Evolutionary conservation across 2,113 vertebrate species (phyloP), one percentile per base, ranked within the genome.

Genomic region (Tupaia tana): DNA sequence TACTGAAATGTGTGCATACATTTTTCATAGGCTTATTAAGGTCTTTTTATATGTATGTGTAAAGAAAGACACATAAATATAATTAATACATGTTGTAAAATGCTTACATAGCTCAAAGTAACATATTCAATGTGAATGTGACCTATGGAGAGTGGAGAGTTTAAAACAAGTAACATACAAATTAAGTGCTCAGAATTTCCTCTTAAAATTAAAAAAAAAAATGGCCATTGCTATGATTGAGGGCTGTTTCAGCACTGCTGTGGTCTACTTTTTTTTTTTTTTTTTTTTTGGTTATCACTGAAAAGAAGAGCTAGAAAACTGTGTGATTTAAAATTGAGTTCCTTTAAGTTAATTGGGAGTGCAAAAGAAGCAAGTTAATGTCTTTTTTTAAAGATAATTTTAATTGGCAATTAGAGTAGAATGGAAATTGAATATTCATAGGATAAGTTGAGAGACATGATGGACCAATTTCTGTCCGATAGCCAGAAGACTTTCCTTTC

Each of bases 361-460:
- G 11, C 25, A 74, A 77, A 93, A 75, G 84, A 91, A 90, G 67
- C 29, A 96, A 91, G n/a, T 77, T 83, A 93, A 96, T 94, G 75
- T 84, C 74, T 86, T 70, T 22, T 34, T 59, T 1, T 25, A 0
- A n/a, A 52, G 78, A 89, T 96, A 87, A 95, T 93, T 94, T 93
- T 96, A 97, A 95, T 89, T 91, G 75, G 87, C 92, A 96, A 93
- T 97, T 96, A 93, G 84, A 95, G 61, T 80, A 73, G 89, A 91
- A 93, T 83, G 61, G 29, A 95, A 95, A 96, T 96, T 67, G 77
- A 97, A 89, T 95, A 80, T 86, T 93, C 93, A 93, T 73, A 74
- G 84, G 95, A 70, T 91, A 93, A 84, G 93, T 89, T 96, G 52
- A 86, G 86, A 94, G 31, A 79, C n/a, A 82, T 81, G 7, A 75